A percentile compares a stretch with the other conserved stretches of the same genome.
Evolutionary conservation across 1,140 invertebrate genomes (phyloP).

Genomic region (Zaprionus nigranus): DNA sequence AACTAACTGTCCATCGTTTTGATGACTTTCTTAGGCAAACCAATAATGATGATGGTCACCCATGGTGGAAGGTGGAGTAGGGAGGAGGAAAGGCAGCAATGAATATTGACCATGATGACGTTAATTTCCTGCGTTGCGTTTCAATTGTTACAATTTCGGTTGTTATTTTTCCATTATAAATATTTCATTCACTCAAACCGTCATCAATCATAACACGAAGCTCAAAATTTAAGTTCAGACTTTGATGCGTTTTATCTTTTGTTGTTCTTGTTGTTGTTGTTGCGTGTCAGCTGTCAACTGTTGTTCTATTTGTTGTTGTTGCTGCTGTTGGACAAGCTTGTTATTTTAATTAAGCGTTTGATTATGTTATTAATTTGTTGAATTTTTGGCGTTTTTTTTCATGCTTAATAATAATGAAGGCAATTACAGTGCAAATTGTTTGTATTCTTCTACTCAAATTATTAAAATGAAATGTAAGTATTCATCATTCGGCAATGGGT

Average conservation of each 20-base stretch:
- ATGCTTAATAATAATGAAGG: constrained; percentile 19
- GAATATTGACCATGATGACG: constrained; percentile 40
- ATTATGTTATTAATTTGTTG: constrained; percentile 77
- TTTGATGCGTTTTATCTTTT: constrained; percentile 37
- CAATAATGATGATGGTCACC: not conserved
- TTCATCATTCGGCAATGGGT: constrained; percentile 24
- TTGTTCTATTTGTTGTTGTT: constrained; percentile 32
- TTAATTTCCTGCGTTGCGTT: constrained; percentile 50
- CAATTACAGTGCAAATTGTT: constrained; percentile 33
- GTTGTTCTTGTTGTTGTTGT: constrained; percentile 57
- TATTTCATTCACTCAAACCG: constrained; percentile 50
- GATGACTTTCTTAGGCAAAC: constrained; percentile 60
- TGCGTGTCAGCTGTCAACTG: constrained; percentile 68
- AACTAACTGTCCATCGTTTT: constrained; percentile 59
- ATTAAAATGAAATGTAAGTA: constrained; percentile 27
- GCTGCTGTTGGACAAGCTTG: constrained; percentile 50
- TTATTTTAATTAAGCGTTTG: constrained; percentile 80
- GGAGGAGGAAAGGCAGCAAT: not conserved
- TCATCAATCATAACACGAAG: constrained; percentile 65
- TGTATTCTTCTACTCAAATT: constrained; percentile 12
- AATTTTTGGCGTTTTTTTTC: constrained; percentile 47
- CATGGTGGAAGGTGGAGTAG: not conserved
- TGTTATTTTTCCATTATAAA: constrained; percentile 35
- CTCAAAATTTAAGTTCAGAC: constrained; percentile 56
- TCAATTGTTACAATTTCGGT: constrained; percentile 54